phyloP scores from a whole-genome alignment of 2,113 vertebrate species.

The Zapornia atra region DNA sequence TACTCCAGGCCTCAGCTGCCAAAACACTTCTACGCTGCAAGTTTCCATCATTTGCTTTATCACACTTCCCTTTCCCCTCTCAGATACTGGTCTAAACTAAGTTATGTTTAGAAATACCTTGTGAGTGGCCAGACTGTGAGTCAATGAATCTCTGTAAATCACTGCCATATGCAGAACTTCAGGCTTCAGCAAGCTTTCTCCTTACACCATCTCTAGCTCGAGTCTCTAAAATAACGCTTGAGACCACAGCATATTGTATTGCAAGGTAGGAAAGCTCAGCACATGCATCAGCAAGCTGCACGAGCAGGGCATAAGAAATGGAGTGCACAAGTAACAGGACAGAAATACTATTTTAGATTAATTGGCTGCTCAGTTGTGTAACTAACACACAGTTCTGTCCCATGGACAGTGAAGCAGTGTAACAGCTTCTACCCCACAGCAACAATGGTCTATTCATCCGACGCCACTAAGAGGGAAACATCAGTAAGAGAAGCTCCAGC shows the following conservation, averaged over 20 bases:
- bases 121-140: slow-evolving; percentile 36
- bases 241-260: rapidly evolving
- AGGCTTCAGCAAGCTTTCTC: neutral
- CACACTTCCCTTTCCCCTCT: slow-evolving; percentile 51
- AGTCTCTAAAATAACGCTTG: neutral
- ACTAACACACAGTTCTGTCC: neutral
- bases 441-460: neutral
- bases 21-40: slow-evolving; percentile 68
- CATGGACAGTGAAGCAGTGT: neutral
- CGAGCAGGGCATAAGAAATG: neutral
- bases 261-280: neutral
- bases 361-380: neutral
- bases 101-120: slow-evolving; percentile 58
- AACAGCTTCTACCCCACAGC: neutral
- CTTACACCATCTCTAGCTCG: neutral
- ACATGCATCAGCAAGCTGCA: rapidly evolving
- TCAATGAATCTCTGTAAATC: slow-evolving; percentile 49
- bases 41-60: slow-evolving; percentile 69
- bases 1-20: slow-evolving; percentile 48
- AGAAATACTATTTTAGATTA: neutral
- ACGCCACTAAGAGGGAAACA: neutral
- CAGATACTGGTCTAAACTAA: slow-evolving; percentile 37
- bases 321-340: neutral
- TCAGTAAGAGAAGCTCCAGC: neutral
- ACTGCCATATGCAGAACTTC: slow-evolving; percentile 28